These are phyloP conservation scores for Camelus bactrianus DNA, from an alignment of 2,113 vertebrate genomes.

Conservation along the genomic window DNA sequence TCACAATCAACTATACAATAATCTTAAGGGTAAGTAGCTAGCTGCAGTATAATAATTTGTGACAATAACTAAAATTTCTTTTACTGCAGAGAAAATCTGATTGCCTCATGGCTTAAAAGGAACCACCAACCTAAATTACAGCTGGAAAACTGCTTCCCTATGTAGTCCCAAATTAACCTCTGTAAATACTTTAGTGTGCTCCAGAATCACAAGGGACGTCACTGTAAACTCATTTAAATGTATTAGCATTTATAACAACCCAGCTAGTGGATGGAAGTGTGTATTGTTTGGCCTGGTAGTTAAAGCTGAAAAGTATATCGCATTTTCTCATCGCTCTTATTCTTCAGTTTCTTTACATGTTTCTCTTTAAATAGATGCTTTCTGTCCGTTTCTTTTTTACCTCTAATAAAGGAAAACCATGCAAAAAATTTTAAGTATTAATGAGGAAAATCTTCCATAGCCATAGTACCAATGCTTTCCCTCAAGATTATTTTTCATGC, in stretches of 20 bases:
- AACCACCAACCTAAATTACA: background rate
- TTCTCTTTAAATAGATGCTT: background rate
- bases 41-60: background rate
- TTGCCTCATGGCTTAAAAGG: background rate
- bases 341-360: background rate
- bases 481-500: background rate
- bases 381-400: background rate
- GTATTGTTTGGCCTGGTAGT: background rate
- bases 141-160: background rate
- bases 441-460: background rate
- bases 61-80: background rate
- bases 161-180: background rate
- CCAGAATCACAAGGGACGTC: background rate
- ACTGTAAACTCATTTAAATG: background rate
- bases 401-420: background rate
- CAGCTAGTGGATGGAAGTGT: fast-evolving
- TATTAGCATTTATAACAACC: background rate
- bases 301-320: background rate
- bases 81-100: background rate
- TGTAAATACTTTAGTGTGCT: background rate
- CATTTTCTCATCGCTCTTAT: background rate
- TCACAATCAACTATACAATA: background rate
- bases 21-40: background rate
- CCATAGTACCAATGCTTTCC: background rate
- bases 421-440: background rate